These are phyloP conservation scores for Holothuria leucospilota DNA, from an alignment of 53 echinoderm and acorn worm genomes.

Conservation along the genomic window DNA sequence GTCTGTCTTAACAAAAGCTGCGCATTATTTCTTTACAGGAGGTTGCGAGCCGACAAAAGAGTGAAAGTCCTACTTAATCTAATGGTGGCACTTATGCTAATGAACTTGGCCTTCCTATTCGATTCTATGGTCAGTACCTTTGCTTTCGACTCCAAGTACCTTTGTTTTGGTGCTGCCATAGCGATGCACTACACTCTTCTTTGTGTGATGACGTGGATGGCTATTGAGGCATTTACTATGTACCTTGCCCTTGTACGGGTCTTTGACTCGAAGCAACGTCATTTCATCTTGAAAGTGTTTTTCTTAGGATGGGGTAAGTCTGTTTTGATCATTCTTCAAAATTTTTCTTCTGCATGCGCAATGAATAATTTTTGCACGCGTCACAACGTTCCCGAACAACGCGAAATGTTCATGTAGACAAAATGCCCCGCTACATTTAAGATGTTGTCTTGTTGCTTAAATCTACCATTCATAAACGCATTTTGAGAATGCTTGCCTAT, in stretches of 20 bases:
- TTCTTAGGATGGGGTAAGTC: constrained; percentile 91
- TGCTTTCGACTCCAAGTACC: constrained; percentile 11
- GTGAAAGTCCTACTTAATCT: constrained; percentile 90
- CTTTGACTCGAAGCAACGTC: constrained; percentile 82
- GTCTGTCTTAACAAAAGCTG: no score
- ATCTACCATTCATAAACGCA: no score
- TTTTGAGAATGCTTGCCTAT: no score
- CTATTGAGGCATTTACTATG: constrained; percentile 92
- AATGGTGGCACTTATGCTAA: constrained; percentile 76
- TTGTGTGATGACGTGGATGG: constrained; percentile 90
- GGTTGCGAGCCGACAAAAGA: constrained; percentile 66
- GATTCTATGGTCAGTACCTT: constrained; percentile 51
- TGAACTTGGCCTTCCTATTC: constrained; percentile 82
- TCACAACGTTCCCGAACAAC: no score
- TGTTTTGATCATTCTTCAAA: neutral
- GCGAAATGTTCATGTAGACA: no score
- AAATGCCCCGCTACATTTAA: no score
- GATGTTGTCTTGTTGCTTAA: no score
- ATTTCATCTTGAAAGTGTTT: constrained; percentile 81
- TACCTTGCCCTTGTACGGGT: constrained; percentile 93
- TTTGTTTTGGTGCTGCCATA: constrained; percentile 41
- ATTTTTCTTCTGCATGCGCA: no score
- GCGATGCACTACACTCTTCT: constrained; percentile 81
- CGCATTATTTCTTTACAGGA: constrained; percentile 29
- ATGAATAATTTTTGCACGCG: no score